phyloP scores from a whole-genome alignment of 2,888 invertebrate genomes.

The Drosophila suboccidentalis region DNA sequence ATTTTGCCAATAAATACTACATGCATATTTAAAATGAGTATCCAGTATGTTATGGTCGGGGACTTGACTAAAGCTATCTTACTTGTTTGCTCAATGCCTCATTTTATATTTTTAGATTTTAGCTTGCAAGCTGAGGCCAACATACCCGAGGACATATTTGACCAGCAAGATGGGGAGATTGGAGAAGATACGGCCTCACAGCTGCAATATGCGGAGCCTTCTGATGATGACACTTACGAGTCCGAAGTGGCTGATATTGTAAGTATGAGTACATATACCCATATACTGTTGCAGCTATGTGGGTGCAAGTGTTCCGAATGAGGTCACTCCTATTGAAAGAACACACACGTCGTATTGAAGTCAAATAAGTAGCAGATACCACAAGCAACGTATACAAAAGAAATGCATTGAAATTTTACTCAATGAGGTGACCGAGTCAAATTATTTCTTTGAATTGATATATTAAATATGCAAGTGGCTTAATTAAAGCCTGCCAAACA shows the following conservation, averaged over 20 bases:
- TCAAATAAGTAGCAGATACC: slow-evolving; percentile 6
- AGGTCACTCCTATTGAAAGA: slow-evolving; percentile 66
- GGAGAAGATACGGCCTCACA: slow-evolving; percentile 62
- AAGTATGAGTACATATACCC: slow-evolving; percentile 54
- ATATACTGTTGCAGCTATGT: not conserved
- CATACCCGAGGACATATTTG: slow-evolving; percentile 83
- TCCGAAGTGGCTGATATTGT: slow-evolving; percentile 79
- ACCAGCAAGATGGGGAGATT: slow-evolving; percentile 75
- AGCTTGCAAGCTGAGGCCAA: slow-evolving; percentile 82
- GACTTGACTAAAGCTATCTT: not conserved
- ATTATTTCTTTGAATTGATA: slow-evolving; percentile 45
- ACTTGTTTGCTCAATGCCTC: slow-evolving; percentile 7
- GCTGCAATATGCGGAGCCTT: slow-evolving; percentile 64
- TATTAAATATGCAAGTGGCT: slow-evolving; percentile 36
- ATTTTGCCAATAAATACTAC: no score
- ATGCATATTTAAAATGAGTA: no score
- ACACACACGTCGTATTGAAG: not conserved
- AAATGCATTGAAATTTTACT: slow-evolving; percentile 60
- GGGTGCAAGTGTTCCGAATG: slow-evolving; percentile 53
- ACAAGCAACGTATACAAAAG: not conserved
- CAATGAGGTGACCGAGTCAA: slow-evolving; percentile 59
- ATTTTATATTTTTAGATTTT: slow-evolving; percentile 72
- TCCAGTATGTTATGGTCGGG: no score
- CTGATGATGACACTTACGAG: slow-evolving; percentile 57
- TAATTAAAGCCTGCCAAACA: slow-evolving; percentile 1